A percentile compares a stretch with the other conserved stretches of the same genome.
These are phyloP conservation scores for Apamea crenata DNA, from an alignment of 2,888 invertebrate species.

Conservation along the genomic window DNA sequence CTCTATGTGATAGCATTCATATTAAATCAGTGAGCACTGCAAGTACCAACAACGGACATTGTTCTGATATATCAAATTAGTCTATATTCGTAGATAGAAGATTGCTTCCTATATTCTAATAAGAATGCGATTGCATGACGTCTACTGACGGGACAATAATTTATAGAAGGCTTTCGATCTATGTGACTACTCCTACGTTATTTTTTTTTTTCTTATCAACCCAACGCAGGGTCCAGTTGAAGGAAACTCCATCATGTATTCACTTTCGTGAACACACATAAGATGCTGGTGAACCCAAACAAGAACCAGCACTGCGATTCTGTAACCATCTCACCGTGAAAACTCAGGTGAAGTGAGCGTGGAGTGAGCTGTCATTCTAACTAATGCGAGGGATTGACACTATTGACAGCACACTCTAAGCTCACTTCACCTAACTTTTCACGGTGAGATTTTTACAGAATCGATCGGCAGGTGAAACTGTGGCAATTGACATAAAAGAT, in stretches of 20 bases:
- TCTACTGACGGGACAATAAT: background rate
- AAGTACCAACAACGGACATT: background rate
- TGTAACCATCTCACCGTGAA: no score
- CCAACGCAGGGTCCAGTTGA: no score
- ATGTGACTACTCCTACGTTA: background rate
- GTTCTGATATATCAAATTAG: background rate
- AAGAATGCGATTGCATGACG: background rate
- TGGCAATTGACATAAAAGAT: background rate
- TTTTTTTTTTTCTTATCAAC: background rate
- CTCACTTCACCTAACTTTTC: no score
- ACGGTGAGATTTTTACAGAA: no score
- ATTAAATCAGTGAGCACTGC: background rate
- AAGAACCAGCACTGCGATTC: no score
- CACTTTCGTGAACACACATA: background rate
- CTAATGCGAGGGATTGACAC: no score
- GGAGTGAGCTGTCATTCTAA: no score
- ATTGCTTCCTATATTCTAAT: constrained; percentile 3
- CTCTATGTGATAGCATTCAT: background rate
- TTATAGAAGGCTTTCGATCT: background rate
- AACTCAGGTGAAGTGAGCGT: no score
- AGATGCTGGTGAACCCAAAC: background rate
- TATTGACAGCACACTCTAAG: no score
- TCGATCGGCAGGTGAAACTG: background rate
- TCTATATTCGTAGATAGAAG: background rate
- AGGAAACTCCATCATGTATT: no score